These are phyloP conservation scores for Notodonta dromedarius DNA, from an alignment of 2,888 invertebrate genomes.

Conservation along the genomic window DNA sequence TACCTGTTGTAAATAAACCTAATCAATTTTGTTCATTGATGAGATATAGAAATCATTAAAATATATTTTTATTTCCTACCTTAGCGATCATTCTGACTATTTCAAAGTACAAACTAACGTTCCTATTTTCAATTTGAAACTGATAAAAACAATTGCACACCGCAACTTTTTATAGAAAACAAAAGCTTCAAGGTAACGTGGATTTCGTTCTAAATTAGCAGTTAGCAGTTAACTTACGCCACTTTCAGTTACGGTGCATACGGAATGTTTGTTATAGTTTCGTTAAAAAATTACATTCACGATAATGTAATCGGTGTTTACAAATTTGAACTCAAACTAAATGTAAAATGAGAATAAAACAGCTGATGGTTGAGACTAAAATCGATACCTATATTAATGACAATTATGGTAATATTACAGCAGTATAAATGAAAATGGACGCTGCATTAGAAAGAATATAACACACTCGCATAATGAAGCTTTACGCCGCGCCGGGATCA, in stretches of 20 bases:
- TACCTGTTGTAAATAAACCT: constrained; percentile 17
- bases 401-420: no score
- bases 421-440: no score
- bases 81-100: constrained; percentile 19
- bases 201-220: constrained; percentile 23
- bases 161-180: constrained; percentile 24
- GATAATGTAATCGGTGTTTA: neutral
- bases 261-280: constrained; percentile 9
- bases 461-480: no score
- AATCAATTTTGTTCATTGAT: no score
- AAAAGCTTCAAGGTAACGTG: constrained; percentile 25
- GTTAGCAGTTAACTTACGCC: constrained; percentile 15
- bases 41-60: no score
- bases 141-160: constrained; percentile 32
- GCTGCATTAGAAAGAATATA: no score
- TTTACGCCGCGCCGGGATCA: no score
- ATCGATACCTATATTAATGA: no score
- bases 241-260: neutral
- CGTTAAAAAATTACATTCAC: neutral
- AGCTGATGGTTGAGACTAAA: no score
- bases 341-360: no score
- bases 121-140: constrained; percentile 16
- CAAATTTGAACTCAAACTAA: no score
- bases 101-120: neutral
- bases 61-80: constrained; percentile 12